Evolutionary conservation across 1,140 invertebrate genomes (phyloP).

Genomic region (Polyergus mexicanus): DNA sequence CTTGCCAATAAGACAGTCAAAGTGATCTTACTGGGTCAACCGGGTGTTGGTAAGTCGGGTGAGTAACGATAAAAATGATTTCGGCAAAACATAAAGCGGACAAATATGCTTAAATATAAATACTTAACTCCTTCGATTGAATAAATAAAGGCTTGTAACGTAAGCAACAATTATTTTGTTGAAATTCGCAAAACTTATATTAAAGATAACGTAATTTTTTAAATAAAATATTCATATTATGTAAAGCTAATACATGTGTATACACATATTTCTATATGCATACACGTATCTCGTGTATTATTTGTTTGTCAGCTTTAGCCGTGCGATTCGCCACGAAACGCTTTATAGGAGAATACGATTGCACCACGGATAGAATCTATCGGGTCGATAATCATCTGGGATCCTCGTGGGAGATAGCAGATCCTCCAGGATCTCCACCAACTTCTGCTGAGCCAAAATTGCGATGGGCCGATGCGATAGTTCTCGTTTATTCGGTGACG

Average conservation of each 20-base stretch:
- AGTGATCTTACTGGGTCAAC: slow-evolving; percentile 92
- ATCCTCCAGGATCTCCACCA: slow-evolving; percentile 68
- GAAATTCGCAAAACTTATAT: background rate
- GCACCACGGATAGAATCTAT: slow-evolving; percentile 92
- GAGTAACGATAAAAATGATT: slow-evolving; percentile 71
- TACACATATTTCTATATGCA: too few species aligned
- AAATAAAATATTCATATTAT: background rate
- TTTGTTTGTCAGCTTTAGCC: slow-evolving; percentile 89
- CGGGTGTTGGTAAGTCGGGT: slow-evolving; percentile 93
- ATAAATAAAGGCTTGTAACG: background rate
- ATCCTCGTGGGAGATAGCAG: slow-evolving; percentile 70
- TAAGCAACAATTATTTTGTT: slow-evolving; percentile 5
- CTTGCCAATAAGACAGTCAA: slow-evolving; percentile 84
- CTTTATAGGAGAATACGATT: slow-evolving; percentile 95
- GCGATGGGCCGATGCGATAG: slow-evolving; percentile 94
- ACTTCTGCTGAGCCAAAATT: slow-evolving; percentile 90
- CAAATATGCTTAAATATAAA: background rate
- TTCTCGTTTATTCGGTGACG: slow-evolving; percentile 94
- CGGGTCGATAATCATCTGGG: slow-evolving; percentile 64
- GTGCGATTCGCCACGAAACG: slow-evolving; percentile 93
- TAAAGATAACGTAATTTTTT: background rate
- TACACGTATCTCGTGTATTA: background rate
- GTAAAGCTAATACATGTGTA: background rate
- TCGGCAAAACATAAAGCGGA: background rate
- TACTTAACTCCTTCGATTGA: background rate